phyloP scores from a whole-genome alignment of 92 coral and sea anemone species.

The Actinernus sp. region DNA sequence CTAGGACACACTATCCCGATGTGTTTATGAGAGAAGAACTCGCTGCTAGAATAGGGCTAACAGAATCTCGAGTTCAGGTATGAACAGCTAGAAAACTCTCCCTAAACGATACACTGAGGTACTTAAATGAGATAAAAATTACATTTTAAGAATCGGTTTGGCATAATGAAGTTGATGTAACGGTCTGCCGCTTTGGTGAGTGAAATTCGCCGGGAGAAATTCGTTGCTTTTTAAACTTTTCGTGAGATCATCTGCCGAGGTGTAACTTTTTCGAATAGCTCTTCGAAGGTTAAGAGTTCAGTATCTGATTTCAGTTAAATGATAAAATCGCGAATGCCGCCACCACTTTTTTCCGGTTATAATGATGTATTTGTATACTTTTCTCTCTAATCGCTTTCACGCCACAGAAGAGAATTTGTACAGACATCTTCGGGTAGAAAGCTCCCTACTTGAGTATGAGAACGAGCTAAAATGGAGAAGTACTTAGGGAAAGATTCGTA shows the following conservation, averaged over 20 bases:
- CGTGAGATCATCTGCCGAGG: slow-evolving; percentile 12
- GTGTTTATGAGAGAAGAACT: slow-evolving; percentile 99
- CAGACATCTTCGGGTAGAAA: slow-evolving; percentile 50
- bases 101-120: slow-evolving; percentile 37
- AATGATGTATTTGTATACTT: slow-evolving; percentile 95
- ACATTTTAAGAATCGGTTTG: slow-evolving; percentile 74
- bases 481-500: slow-evolving; percentile 22
- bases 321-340: slow-evolving; percentile 85
- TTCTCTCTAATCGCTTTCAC: slow-evolving; percentile 92
- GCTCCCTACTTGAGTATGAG: slow-evolving; percentile 26
- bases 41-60: slow-evolving; percentile 95
- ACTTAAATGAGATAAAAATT: slow-evolving; percentile 72
- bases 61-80: slow-evolving; percentile 99
- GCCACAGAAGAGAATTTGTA: slow-evolving; percentile 75
- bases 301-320: slow-evolving; percentile 79
- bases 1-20: slow-evolving; percentile 98
- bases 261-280: slow-evolving; percentile 37
- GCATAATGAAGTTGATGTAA: slow-evolving; percentile 93
- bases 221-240: slow-evolving; percentile 17
- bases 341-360: slow-evolving; percentile 84
- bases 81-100: slow-evolving; percentile 23
- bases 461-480: slow-evolving; percentile 12
- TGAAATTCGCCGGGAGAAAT: neutral
- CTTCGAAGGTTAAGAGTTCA: slow-evolving; percentile 51
- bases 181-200: slow-evolving; percentile 67